Conservation (phyloP, 1,140 invertebrate species). For the Eufriesea mexicana region DNA sequence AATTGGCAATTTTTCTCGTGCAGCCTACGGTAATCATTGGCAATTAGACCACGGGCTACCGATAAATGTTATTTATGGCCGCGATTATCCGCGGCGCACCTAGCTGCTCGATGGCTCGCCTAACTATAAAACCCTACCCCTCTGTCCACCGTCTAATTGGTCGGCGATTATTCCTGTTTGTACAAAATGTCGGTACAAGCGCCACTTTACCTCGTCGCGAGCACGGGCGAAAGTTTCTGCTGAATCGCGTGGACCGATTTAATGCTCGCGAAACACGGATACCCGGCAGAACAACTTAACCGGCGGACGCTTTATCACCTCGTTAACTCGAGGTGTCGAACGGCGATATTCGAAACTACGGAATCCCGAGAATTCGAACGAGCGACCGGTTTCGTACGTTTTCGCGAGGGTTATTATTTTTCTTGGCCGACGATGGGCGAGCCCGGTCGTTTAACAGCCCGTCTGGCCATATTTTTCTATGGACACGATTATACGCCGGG, state of each 20-base stretch:
- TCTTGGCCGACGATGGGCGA: background rate
- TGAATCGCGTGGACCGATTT: conserved; percentile 37
- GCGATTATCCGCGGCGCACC: conserved; percentile 73
- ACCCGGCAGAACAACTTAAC: background rate
- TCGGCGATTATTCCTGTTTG: conserved; percentile 66
- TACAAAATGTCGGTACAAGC: conserved; percentile 61
- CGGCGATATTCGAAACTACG: background rate
- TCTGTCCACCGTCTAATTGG: conserved; percentile 59
- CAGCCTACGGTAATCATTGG: conserved; percentile 71
- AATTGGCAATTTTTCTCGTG: conserved; percentile 76
- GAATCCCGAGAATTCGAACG: no score
- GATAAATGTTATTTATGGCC: conserved; percentile 77
- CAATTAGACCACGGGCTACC: conserved; percentile 71
- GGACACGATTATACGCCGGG: background rate
- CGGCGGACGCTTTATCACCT: background rate
- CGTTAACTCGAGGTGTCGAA: background rate
- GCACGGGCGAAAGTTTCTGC: background rate
- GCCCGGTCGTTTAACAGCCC: background rate
- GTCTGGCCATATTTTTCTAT: background rate
- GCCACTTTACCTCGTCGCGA: conserved; percentile 43
- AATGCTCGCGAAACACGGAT: conserved; percentile 34
- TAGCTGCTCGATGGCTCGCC: conserved; percentile 56
- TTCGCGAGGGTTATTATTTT: background rate
- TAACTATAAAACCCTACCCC: conserved; percentile 39
- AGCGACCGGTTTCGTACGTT: background rate